Percentiles rank a stretch among this genome's conserved stretches.
Conservation (phyloP, 2,113 vertebrate species). For the Rhadina sibilatrix region DNA sequence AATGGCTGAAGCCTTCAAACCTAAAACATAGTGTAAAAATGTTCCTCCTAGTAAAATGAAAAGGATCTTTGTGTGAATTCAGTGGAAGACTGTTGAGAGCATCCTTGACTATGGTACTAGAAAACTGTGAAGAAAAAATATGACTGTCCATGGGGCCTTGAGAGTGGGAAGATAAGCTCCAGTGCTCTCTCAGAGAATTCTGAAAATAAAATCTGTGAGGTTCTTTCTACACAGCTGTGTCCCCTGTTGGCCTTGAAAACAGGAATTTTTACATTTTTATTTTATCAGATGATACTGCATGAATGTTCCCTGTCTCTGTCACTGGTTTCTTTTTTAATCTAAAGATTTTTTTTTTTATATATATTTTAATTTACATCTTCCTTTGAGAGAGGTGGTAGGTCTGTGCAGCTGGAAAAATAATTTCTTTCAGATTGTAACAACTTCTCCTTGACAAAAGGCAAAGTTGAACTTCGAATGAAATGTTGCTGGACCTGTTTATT, state of each 20-base stretch:
- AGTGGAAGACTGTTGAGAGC: not conserved
- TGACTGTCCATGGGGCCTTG: not conserved
- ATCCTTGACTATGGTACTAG: not conserved
- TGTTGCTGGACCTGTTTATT: not conserved
- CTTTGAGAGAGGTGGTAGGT: not conserved
- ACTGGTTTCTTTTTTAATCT: not conserved
- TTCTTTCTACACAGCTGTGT: not conserved
- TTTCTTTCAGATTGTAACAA: not conserved
- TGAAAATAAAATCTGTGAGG: accelerated
- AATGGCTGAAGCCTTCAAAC: not conserved
- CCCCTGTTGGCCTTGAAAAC: not conserved
- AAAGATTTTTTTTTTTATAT: not conserved
- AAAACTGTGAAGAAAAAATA: not conserved
- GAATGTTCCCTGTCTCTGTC: not conserved
- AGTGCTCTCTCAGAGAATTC: not conserved
- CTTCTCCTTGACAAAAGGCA: not conserved
- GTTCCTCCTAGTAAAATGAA: not conserved
- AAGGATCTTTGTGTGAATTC: not conserved
- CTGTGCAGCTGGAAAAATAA: not conserved
- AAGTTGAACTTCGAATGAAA: not conserved
- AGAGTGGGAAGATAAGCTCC: not conserved
- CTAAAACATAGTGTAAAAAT: not conserved
- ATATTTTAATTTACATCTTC: not conserved
- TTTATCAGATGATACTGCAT: not conserved
- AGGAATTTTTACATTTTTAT: not conserved